A percentile compares a stretch with the other conserved stretches of the same genome.
Evolutionary conservation across 2,888 invertebrate species (phyloP).

Genomic region (Lingula anatina): DNA sequence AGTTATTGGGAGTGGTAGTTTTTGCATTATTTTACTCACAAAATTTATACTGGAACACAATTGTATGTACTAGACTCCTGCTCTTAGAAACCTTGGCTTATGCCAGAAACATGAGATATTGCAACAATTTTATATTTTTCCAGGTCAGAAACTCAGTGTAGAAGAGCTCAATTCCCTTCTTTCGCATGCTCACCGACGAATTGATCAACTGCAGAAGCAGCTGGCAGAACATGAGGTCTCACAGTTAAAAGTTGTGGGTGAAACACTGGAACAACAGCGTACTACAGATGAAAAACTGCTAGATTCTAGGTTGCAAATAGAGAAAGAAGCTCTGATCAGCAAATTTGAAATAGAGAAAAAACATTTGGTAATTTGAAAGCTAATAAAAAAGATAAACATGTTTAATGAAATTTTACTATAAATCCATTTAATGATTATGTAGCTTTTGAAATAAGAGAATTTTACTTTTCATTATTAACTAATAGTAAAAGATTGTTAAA

Average conservation of each 20-base stretch:
- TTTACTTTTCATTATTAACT: no score
- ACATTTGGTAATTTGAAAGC: conserved; percentile 55
- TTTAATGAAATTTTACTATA: not conserved
- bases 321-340: conserved; percentile 66
- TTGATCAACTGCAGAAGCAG: conserved; percentile 73
- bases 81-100: no score
- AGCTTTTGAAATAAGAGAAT: no score
- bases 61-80: no score
- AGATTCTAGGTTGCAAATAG: conserved; percentile 61
- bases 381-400: not conserved
- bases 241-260: conserved; percentile 57
- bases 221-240: conserved; percentile 64
- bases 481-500: no score
- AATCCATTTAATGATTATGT: not conserved
- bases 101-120: not conserved
- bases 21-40: conserved; percentile 2
- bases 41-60: not conserved
- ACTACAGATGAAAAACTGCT: conserved; percentile 59
- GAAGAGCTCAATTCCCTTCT: conserved; percentile 73
- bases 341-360: conserved; percentile 67
- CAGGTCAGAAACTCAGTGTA: conserved; percentile 56
- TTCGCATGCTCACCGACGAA: conserved; percentile 71
- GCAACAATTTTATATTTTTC: conserved; percentile 1
- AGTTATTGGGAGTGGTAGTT: conserved; percentile 1
- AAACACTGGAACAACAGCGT: conserved; percentile 62